Evolutionary conservation across 2,113 vertebrate genomes (phyloP).

Genomic region (Cinclus cinclus): DNA sequence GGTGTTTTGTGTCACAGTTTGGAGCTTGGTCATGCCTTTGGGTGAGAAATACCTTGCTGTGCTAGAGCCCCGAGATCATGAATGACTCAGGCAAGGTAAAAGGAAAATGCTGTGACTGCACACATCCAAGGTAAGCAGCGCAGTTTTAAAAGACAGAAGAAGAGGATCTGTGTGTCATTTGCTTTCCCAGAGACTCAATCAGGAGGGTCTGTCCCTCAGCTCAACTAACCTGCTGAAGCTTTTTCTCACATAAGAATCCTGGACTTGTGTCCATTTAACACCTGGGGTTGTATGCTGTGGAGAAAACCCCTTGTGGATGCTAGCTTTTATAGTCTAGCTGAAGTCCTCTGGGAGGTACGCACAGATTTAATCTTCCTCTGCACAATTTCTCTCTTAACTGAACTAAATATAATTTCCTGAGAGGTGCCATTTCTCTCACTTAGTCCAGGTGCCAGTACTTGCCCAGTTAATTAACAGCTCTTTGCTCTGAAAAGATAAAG

Average conservation of each 20-base stretch:
- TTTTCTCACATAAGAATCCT: background rate
- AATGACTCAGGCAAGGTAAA: background rate
- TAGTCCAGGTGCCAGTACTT: background rate
- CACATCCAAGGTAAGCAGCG: background rate
- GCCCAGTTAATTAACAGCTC: background rate
- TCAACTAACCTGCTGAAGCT: background rate
- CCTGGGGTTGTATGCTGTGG: background rate
- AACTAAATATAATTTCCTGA: background rate
- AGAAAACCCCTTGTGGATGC: background rate
- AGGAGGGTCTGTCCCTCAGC: background rate
- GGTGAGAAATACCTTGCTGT: background rate
- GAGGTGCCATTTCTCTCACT: background rate
- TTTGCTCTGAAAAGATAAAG: background rate
- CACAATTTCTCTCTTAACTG: background rate
- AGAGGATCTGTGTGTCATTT: background rate
- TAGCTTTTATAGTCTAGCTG: background rate
- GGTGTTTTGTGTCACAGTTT: background rate
- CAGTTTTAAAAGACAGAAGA: background rate
- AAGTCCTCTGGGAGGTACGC: background rate
- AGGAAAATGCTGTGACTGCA: background rate
- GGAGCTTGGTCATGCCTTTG: background rate
- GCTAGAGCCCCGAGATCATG: background rate
- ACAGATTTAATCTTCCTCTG: background rate
- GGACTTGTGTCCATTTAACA: background rate
- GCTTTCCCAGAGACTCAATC: fast-evolving